These are phyloP conservation scores for Drosophila lacteicornis DNA, from an alignment of 1,140 invertebrate species.

Conservation along the genomic window DNA sequence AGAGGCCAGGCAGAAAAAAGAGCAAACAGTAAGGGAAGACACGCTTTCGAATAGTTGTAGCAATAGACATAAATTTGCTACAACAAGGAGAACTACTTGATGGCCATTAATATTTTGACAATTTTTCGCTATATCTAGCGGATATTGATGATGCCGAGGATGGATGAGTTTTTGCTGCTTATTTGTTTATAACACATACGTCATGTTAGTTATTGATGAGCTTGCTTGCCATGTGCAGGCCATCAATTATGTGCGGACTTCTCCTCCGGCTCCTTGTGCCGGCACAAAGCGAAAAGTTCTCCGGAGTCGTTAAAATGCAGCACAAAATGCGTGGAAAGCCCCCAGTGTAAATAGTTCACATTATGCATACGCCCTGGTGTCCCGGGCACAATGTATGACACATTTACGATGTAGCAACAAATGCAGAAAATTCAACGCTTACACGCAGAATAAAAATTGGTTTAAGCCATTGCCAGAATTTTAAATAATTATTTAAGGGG, in stretches of 20 bases:
- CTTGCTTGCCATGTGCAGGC: slow-evolving; percentile 58
- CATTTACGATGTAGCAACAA: slow-evolving; percentile 41
- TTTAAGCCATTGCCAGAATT: too few relatives aligned
- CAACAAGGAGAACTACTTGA: slow-evolving; percentile 54
- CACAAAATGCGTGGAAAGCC: slow-evolving; percentile 42
- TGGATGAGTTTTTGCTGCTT: slow-evolving; percentile 64
- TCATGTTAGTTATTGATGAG: slow-evolving; percentile 73
- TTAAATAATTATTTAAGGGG: not conserved
- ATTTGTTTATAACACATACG: slow-evolving; percentile 75
- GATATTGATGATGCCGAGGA: slow-evolving; percentile 71
- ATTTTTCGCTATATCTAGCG: slow-evolving; percentile 62
- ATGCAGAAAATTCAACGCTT: slow-evolving; percentile 47
- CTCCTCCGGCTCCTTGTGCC: slow-evolving; percentile 2
- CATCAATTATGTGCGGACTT: slow-evolving; percentile 65
- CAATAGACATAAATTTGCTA: slow-evolving; percentile 62
- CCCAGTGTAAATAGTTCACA: slow-evolving; percentile 41
- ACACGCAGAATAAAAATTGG: not conserved
- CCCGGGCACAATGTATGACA: slow-evolving; percentile 49
- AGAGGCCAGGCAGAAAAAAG: slow-evolving; percentile 32
- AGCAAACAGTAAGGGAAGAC: slow-evolving; percentile 35
- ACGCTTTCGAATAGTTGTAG: slow-evolving; percentile 78
- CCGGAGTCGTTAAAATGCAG: slow-evolving; percentile 57
- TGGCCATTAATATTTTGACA: slow-evolving; percentile 80
- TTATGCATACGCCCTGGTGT: slow-evolving; percentile 64
- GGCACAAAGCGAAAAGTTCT: slow-evolving; percentile 21